Base-by-base conservation (phyloP, 2,797 vertebrate species). In the Pangasius djambal region DNA sequence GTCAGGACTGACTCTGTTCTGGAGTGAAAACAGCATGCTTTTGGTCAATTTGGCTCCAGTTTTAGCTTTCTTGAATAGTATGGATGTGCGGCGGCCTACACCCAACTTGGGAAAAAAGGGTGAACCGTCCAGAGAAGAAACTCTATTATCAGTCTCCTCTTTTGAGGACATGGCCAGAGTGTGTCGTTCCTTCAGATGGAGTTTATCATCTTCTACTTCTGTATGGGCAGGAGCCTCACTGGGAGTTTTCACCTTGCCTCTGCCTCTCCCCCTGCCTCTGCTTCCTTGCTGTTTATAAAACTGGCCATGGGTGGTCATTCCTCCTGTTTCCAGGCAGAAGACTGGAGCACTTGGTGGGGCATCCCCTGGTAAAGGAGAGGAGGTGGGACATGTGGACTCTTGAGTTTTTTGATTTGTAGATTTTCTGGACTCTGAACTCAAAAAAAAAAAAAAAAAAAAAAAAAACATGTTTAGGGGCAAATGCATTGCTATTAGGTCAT, bases 61-160 rank as follows among this genome's bases (percentile, higher is more conserved):
- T 94, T 97, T 98, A 57, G 98, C 97, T 93, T 99, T 99, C 94
- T 96, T 99, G 90, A 98, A 98, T 74, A 98, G 95, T 83, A 99
- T 94, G 0, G 98, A 97, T 0, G 98, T 98, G 79, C 97, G 96
- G 6, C 97, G 96, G 63, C 98, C 98, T 28, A 98, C 97, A 0
- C 96, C 97, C 0, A 92, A 94, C 92, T 94, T 94, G 88, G 78
- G 94, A 82, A 87, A 94, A 69, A 89, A 89, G 61, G 92, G 95
- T 3, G 95, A 90, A 0, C 94, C 92, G 37, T 95, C 94, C 83
- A 96, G 93, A 0, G 96, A 94, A 22, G 93, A 93, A 25, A 96
- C 94, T 31, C 18, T 57, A 16, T 20, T 57, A 57, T 16, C 52
- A 15, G 52, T 55, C 52, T 55, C 12, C 12, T 52, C 50, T 13